These are phyloP conservation scores for Rhea americana DNA, from an alignment of 2,113 vertebrate genomes.

Conservation along the genomic window DNA sequence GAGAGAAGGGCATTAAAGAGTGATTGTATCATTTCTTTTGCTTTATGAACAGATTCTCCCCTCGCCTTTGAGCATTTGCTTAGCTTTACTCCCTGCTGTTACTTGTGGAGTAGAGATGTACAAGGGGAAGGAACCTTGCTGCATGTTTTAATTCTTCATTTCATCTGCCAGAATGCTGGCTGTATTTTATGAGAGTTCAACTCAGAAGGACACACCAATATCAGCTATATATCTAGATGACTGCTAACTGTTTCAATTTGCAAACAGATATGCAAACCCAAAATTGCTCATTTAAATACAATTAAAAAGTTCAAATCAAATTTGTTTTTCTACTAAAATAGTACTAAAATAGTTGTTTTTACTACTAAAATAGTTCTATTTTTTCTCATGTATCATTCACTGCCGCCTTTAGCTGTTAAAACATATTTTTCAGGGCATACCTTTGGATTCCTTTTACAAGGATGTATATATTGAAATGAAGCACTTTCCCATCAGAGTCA, in stretches of 20 bases:
- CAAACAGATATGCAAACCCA: not conserved
- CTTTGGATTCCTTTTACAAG: not conserved
- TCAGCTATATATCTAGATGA: not conserved
- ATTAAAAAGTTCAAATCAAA: not conserved
- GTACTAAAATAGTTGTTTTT: too few species aligned
- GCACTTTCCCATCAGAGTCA: not conserved
- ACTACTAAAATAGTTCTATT: not conserved
- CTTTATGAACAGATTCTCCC: not conserved
- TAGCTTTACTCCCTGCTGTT: not conserved
- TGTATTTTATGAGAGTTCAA: not conserved
- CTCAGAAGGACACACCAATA: not conserved
- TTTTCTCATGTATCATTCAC: not conserved
- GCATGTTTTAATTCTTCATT: not conserved
- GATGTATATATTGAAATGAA: not conserved
- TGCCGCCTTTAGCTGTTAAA: not conserved
- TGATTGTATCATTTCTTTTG: not conserved
- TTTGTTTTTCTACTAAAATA: not conserved
- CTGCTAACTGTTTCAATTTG: not conserved
- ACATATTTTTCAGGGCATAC: not conserved
- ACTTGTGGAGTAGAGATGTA: not conserved
- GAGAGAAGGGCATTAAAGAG: not conserved
- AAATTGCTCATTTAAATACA: not conserved
- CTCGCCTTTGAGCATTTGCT: not conserved
- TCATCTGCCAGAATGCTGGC: not conserved
- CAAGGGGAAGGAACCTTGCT: not conserved